Base-by-base conservation (phyloP, 2,888 invertebrate species). In the Acholoe squamosa region DNA sequence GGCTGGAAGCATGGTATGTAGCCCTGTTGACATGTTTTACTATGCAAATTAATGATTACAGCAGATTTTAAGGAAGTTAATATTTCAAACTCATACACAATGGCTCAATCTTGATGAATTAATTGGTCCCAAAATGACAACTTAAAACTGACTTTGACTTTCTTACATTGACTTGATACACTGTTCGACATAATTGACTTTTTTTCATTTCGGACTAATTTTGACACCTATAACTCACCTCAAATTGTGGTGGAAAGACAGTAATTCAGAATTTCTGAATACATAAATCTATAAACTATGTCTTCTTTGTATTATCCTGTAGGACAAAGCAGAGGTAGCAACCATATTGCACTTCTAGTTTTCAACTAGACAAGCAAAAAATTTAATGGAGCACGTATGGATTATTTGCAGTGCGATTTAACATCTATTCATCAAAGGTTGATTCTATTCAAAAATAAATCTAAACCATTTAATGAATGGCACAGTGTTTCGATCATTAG, bases 1-100 rank as follows among this genome's bases (percentile, higher is more conserved):
- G 28, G 94, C 94, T 0, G 94, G 93, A 54, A 95, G 95, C 91
- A 95, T 95, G 95, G 95, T 95, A 91, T 91, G 80, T 34, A 34
- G n/a, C 25, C 3, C 0, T 43, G 5, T 43, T 43, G 3, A 43
- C 43, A 43, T 43, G 10, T 43, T 3, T 43, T 43, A 43, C 43
- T 7, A 43, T 10, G 10, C 5, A 43, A 10, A 43, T n/a, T n/a
- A n/a, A n/a, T n/a, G n/a, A n/a, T n/a, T n/a, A n/a, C n/a, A n/a
- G n/a, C n/a, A n/a, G n/a, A n/a, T n/a, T n/a, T n/a, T n/a, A 43
- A 43, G 3, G 10, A 43, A 10, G 3, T 10, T 43, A 43, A 43
- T 43, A 43, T 43, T 43, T 43, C 5, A 43, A 43, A 43, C 3
- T 10, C 43, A 3, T 43, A 7, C 10, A 43, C 3, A 3, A 43